phyloP scores from a whole-genome alignment of 2,888 invertebrate genomes.

The Mystacides longicornis region DNA sequence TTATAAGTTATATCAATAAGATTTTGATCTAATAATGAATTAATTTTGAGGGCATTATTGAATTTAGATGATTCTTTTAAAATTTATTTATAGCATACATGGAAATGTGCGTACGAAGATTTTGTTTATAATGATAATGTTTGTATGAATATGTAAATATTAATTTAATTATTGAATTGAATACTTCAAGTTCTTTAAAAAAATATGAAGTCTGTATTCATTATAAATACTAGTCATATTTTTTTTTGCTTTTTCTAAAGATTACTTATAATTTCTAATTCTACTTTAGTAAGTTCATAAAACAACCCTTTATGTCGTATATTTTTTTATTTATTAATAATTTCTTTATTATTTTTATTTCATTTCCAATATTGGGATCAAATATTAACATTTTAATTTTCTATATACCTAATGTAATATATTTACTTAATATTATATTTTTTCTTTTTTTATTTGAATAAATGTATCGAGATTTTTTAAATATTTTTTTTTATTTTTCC shows the following conservation, averaged over 20 bases:
- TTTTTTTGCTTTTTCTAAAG: not conserved
- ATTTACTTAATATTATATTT: not conserved
- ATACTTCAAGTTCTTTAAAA: not conserved
- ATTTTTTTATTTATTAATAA: not conserved
- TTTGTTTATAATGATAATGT: not conserved
- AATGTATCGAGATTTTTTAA: not conserved
- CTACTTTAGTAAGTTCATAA: not conserved
- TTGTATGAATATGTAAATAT: not conserved
- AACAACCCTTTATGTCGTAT: not conserved
- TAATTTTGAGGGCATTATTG: not conserved
- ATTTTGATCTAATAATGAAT: too few relatives aligned
- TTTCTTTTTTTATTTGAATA: not conserved
- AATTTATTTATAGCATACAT: not conserved
- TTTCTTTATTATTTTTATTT: constrained; percentile 1
- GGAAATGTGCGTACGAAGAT: not conserved
- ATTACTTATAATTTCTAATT: constrained; percentile 1
- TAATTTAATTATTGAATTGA: not conserved
- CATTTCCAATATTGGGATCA: constrained; percentile 1
- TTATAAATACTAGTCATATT: constrained; percentile 2
- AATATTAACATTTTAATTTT: not conserved
- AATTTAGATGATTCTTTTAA: not conserved
- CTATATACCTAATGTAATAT: not conserved
- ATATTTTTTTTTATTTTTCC: not conserved
- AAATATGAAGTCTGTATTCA: constrained; percentile 1
- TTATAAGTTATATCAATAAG: too few relatives aligned